phyloP scores from a whole-genome alignment of 1,140 invertebrate species.

The Pseudomyrmex dendroicus region DNA sequence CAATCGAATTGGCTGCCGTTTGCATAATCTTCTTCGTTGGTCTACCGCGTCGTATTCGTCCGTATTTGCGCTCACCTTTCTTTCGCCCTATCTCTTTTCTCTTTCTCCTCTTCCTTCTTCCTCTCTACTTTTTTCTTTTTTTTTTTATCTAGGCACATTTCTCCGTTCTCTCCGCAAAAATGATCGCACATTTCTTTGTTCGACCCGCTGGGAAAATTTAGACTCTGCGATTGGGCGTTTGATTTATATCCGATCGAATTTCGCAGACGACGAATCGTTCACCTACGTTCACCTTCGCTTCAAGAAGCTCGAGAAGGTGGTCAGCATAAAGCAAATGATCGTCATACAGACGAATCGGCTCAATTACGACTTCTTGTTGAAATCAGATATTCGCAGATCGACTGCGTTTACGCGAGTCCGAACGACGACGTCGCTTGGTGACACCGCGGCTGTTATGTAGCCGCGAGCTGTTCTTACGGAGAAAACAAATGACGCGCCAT shows the following conservation, averaged over 20 bases:
- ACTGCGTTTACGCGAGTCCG: conserved; percentile 22
- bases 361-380: conserved; percentile 42
- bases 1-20: conserved; percentile 84
- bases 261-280: conserved; percentile 4
- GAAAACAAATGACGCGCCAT: conserved; percentile 37
- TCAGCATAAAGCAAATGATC: conserved; percentile 1
- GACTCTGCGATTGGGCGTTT: conserved; percentile 27
- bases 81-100: conserved; percentile 48
- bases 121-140: neutral
- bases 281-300: neutral
- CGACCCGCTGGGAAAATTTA: conserved; percentile 29
- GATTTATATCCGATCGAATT: conserved; percentile 60
- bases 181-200: conserved; percentile 42
- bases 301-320: conserved; percentile 8
- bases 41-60: conserved; percentile 44
- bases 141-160: conserved; percentile 1
- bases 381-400: conserved; percentile 29
- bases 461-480: neutral
- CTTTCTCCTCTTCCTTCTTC: conserved; percentile 24
- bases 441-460: conserved; percentile 15
- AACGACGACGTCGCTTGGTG: neutral
- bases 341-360: conserved; percentile 15
- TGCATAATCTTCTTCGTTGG: conserved; percentile 80
- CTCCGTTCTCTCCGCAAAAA: conserved; percentile 13
- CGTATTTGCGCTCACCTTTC: conserved; percentile 54